These are phyloP conservation scores for Hycleus phaleratus DNA, from an alignment of 1,140 invertebrate species.

Conservation along the genomic window DNA sequence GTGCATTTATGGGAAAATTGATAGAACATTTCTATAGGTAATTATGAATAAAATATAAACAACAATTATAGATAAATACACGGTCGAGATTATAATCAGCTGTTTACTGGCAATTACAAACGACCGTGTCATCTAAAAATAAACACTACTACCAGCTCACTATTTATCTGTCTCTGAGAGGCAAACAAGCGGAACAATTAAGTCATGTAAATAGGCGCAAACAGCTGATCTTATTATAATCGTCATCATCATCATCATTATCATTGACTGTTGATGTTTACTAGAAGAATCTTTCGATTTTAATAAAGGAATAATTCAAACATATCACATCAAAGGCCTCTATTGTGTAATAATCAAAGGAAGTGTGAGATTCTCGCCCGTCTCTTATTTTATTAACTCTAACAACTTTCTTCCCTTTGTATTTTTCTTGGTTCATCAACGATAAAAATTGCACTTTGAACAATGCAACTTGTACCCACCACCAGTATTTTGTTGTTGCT, in stretches of 20 bases:
- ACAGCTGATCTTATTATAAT: constrained; percentile 7
- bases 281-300: too few relatives aligned
- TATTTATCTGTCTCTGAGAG: not conserved
- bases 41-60: too few relatives aligned
- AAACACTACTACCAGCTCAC: constrained; percentile 3
- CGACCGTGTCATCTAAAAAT: constrained; percentile 16
- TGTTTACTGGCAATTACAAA: constrained; percentile 12
- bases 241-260: too few relatives aligned
- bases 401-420: constrained; percentile 15
- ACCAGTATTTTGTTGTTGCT: not conserved
- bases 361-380: constrained; percentile 5
- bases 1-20: too few relatives aligned
- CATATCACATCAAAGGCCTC: not conserved
- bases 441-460: not conserved
- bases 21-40: too few relatives aligned
- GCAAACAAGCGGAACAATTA: constrained; percentile 16
- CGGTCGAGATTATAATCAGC: constrained; percentile 8
- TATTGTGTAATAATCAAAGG: constrained; percentile 6
- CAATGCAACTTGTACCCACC: too few relatives aligned
- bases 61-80: too few relatives aligned
- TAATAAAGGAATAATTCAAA: too few relatives aligned
- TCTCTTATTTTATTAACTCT: not conserved
- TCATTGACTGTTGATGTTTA: too few relatives aligned
- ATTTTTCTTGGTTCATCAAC: not conserved
- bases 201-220: constrained; percentile 11